A percentile compares a stretch with the other conserved stretches of the same genome.
phyloP scores from a whole-genome alignment of 2,113 vertebrate species.

The Cochlearius cochlearius region DNA sequence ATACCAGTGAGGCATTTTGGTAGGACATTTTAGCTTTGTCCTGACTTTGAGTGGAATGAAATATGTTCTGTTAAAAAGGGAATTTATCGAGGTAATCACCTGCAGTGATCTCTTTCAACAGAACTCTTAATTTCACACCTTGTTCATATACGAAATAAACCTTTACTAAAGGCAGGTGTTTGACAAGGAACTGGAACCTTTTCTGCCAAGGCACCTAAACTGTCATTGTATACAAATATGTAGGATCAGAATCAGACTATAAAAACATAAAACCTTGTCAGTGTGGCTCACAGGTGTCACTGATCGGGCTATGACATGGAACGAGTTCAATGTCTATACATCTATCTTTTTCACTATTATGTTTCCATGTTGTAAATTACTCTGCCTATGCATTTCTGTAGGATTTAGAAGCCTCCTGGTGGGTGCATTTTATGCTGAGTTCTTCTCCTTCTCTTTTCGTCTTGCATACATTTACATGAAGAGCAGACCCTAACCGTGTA shows the following conservation, averaged over 20 bases:
- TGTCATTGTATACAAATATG: background rate
- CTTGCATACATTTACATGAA: background rate
- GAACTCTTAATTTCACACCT: slow-evolving; percentile 17
- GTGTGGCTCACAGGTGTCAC: background rate
- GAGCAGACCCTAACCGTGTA: background rate
- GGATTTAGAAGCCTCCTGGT: background rate
- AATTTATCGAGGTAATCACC: slow-evolving; percentile 27
- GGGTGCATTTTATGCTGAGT: background rate
- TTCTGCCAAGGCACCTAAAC: background rate
- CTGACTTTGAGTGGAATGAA: slow-evolving; percentile 15
- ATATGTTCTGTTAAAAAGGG: background rate
- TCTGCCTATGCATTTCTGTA: background rate
- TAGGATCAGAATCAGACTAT: background rate
- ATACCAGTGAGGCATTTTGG: background rate
- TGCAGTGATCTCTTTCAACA: slow-evolving; percentile 4
- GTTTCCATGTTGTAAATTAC: background rate
- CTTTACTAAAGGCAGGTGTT: background rate
- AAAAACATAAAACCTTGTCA: background rate
- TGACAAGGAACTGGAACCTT: background rate
- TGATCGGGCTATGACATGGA: background rate
- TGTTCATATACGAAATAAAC: background rate
- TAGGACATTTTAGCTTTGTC: slow-evolving; percentile 32
- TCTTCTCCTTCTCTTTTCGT: background rate
- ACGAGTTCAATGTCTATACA: background rate
- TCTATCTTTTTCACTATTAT: background rate